Base-by-base conservation (phyloP, 2,888 invertebrate species). In the Papilio demoleus region DNA sequence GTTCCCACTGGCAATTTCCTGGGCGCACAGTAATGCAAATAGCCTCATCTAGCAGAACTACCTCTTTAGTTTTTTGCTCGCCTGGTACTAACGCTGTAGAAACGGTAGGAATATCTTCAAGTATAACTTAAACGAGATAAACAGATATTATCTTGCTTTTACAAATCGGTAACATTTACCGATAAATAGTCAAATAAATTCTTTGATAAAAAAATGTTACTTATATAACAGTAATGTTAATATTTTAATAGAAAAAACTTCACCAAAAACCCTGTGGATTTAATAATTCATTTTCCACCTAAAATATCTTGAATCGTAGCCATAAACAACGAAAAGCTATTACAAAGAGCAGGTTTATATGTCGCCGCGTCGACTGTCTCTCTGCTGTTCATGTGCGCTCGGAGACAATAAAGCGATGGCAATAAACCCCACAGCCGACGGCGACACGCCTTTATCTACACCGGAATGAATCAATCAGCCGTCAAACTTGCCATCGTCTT, bases 381-480 rank as follows among this genome's bases (percentile, higher is more conserved):
- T 76, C 75, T 78, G 75, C 79, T 82, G 79, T 79, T 79, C 80
- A 80, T 82, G 75, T 75, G 73, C 72, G 75, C 77, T 75, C 72
- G 74, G 77, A 81, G 81, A 85, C 85, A 88, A 85, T 88, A 88
- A 88, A 84, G 78, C 80, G 77, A 73, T 71, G 71, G 78, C 81
- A 76, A 78, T 87, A 87, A 87, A 85, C 74, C 75, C 72, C 74
- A 78, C 79, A 77, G 72, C 77, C 76, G 73, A 79, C 81, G 83
- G 47, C 47, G 22, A 47, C 47, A 19, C 79, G 82, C 80, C 81
- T 85, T 83, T 86, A 85, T 86, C 83, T 80, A 75, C 79, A 80
- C 77, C 80, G 80, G 83, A 85, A 87, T 87, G 83, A 88, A 88
- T 88, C 88, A 88, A 85, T 88, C 87, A 83, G 74, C 79, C 78